Conservation (phyloP, 2,113 vertebrate genomes). For the Peromyscus polionotus region DNA sequence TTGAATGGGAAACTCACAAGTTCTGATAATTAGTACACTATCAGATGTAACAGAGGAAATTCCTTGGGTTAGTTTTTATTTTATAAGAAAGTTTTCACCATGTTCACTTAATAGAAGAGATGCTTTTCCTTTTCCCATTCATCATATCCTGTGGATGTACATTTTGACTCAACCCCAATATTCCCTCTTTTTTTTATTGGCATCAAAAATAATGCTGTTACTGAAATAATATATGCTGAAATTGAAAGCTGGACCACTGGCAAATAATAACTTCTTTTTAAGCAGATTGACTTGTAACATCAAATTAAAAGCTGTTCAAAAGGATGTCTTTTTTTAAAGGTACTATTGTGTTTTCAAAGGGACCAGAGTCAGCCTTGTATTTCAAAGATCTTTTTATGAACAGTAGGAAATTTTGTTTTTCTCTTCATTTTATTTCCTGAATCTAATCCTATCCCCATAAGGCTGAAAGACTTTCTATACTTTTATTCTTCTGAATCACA, state of each 20-base stretch:
- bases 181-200: neutral
- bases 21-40: neutral
- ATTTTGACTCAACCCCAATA: neutral
- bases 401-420: constrained; percentile 47
- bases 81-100: neutral
- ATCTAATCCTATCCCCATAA: constrained; percentile 35
- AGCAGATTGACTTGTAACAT: constrained; percentile 57
- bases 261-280: constrained; percentile 58
- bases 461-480: neutral
- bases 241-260: constrained; percentile 47
- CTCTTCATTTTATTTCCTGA: constrained; percentile 45
- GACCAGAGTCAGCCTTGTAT: neutral
- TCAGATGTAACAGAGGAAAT: constrained; percentile 14
- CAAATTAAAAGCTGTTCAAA: constrained; percentile 73
- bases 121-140: neutral
- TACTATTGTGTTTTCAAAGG: constrained; percentile 57
- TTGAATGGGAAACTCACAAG: neutral
- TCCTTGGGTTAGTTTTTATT: neutral
- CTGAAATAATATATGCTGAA: neutral
- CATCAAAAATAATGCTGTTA: constrained; percentile 2
- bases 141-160: neutral
- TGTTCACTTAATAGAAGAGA: neutral
- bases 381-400: constrained; percentile 72
- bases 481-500: constrained; percentile 32
- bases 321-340: constrained; percentile 5